Percentiles rank a stretch among this genome's conserved stretches.
phyloP scores from a whole-genome alignment of 1,140 invertebrate species.

The Drosophila sechellia region DNA sequence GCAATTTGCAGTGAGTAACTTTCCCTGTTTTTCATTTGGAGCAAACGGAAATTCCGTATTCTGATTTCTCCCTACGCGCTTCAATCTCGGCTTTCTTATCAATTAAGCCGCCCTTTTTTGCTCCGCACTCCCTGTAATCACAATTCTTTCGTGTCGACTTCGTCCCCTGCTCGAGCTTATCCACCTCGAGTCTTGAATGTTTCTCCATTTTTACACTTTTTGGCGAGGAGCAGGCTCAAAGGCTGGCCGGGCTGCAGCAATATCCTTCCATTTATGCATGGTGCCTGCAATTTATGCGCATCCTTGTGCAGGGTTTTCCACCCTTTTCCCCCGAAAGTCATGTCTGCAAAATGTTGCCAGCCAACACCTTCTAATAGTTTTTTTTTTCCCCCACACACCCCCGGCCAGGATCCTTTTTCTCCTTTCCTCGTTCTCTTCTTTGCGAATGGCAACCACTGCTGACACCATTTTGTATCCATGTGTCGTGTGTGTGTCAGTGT shows the following conservation, averaged over 20 bases:
- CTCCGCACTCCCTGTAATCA: constrained; percentile 13
- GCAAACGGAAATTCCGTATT: constrained; percentile 26
- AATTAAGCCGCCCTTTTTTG: constrained; percentile 20
- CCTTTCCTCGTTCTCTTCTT: not conserved
- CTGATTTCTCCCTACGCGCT: constrained; percentile 28
- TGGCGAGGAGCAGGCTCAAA: constrained; percentile 20
- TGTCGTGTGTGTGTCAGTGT: not conserved
- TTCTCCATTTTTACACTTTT: constrained; percentile 22
- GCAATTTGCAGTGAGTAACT: too few species aligned
- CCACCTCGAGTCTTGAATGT: not conserved
- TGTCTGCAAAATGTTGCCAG: constrained; percentile 69
- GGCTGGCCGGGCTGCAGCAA: constrained; percentile 38
- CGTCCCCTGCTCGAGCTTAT: not conserved
- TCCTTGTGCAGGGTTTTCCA: constrained; percentile 36
- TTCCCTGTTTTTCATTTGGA: not conserved
- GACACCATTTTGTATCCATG: constrained; percentile 66
- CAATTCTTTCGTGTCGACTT: constrained; percentile 3
- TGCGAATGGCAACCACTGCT: constrained; percentile 65
- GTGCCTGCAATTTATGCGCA: constrained; percentile 72
- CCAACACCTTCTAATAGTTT: constrained; percentile 71
- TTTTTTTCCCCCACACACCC: not conserved
- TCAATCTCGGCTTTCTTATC: constrained; percentile 50
- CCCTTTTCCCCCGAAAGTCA: constrained; percentile 34
- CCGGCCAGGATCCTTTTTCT: constrained; percentile 5
- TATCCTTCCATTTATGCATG: constrained; percentile 73